Evolutionary conservation across 35 echinoderm and acorn worm genomes (phyloP).

Genomic region (Lytechinus pictus): DNA sequence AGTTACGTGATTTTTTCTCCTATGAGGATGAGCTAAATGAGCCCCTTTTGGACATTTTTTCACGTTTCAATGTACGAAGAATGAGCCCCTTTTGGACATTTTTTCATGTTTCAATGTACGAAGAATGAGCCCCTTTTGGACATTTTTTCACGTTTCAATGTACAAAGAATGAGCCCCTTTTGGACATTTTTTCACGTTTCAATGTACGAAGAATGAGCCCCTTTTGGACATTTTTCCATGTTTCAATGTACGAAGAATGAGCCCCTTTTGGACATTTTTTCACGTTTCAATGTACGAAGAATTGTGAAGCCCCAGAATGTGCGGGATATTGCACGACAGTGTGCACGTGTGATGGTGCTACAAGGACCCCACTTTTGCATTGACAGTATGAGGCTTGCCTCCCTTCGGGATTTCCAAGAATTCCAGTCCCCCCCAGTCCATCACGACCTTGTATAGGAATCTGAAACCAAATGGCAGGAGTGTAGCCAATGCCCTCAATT

Average conservation of each 20-base stretch:
- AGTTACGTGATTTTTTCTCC: not conserved
- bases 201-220: no score
- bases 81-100: no score
- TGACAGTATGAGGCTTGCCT: not conserved
- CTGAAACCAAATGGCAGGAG: conserved; percentile 38
- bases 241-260: no score
- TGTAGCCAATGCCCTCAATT: not conserved
- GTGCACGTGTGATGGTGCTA: conserved; percentile 24
- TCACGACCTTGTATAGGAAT: conserved; percentile 3
- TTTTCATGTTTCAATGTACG: no score
- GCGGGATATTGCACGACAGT: conserved; percentile 3
- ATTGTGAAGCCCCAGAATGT: conserved; percentile 11
- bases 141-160: no score
- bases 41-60: no score
- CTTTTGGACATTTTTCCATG: no score
- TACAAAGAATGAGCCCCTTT: no score
- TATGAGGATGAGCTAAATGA: not conserved
- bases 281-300: not conserved
- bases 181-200: no score
- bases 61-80: no score
- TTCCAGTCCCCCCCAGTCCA: not conserved
- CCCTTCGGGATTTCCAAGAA: not conserved
- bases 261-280: not conserved
- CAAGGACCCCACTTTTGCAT: not conserved
- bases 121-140: no score